Conservation (phyloP, 1,140 invertebrate species). For the Solenopsis fugax region DNA sequence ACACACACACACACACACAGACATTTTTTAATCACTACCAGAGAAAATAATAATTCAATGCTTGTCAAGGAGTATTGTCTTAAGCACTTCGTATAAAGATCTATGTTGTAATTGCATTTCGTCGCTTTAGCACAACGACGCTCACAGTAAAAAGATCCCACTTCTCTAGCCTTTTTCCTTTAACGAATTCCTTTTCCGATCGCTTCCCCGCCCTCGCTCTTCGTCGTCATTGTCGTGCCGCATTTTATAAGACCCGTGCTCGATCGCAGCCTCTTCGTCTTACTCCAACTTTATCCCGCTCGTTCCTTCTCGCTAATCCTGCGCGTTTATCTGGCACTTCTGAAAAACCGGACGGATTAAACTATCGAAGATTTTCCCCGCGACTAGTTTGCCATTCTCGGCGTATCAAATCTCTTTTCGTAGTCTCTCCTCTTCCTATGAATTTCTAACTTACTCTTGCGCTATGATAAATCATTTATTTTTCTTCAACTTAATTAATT, state of each 20-base stretch:
- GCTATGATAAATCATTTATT: not conserved
- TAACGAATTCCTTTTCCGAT: conserved; percentile 77
- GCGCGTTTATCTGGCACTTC: conserved; percentile 47
- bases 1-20: too few species aligned
- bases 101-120: conserved; percentile 70
- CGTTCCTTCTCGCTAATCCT: conserved; percentile 57
- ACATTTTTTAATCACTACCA: not conserved
- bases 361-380: conserved; percentile 71
- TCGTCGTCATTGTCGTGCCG: conserved; percentile 63
- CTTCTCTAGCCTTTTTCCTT: conserved; percentile 69
- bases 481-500: not conserved
- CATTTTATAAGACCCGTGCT: conserved; percentile 58
- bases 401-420: conserved; percentile 39
- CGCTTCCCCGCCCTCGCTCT: conserved; percentile 54
- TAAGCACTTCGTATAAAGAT: conserved; percentile 13
- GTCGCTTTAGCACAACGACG: conserved; percentile 71
- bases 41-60: conserved; percentile 51
- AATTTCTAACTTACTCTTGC: not conserved
- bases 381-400: conserved; percentile 60
- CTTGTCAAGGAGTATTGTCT: not conserved
- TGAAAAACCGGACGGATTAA: conserved; percentile 73
- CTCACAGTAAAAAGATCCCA: conserved; percentile 72
- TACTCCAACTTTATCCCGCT: conserved; percentile 40
- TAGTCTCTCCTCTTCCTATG: not conserved
- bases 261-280: conserved; percentile 57